A percentile compares a stretch with the other conserved stretches of the same genome.
phyloP scores from a whole-genome alignment of 2,797 vertebrate species.

The Mus minutoides region DNA sequence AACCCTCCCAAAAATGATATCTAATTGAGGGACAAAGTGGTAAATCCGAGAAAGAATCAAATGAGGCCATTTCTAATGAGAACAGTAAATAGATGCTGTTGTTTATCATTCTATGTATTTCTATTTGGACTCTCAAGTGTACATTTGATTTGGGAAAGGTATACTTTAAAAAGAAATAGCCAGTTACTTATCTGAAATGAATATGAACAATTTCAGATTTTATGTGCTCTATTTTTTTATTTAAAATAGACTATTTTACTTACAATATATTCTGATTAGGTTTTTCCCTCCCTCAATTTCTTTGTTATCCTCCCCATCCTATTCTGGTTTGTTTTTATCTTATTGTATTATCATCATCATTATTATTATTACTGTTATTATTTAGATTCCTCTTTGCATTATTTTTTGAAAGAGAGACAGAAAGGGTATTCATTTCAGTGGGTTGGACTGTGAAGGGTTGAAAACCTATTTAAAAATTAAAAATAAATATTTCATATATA shows the following conservation, averaged over 20 bases:
- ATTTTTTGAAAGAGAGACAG: background rate
- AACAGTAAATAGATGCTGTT: background rate
- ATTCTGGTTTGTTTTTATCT: too few species aligned
- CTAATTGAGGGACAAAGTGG: background rate
- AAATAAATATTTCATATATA: background rate
- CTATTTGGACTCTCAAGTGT: background rate
- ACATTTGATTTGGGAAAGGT: background rate
- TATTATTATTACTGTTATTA: background rate
- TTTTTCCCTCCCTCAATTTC: background rate
- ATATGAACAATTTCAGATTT: background rate
- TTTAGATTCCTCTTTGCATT: background rate
- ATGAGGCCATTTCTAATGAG: background rate
- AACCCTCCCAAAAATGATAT: background rate
- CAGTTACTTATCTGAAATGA: background rate
- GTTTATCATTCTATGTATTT: background rate
- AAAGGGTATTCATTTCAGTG: background rate
- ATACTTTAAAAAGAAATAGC: background rate
- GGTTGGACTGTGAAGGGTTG: accelerated
- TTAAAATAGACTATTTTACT: background rate
- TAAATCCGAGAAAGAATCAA: background rate
- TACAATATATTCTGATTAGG: background rate
- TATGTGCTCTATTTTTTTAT: background rate
- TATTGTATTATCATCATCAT: background rate
- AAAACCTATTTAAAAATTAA: background rate
- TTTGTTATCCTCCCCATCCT: background rate